Evolutionary conservation across 2,113 vertebrate genomes (phyloP).

Genomic region (Nerophis lumbriciformis): DNA sequence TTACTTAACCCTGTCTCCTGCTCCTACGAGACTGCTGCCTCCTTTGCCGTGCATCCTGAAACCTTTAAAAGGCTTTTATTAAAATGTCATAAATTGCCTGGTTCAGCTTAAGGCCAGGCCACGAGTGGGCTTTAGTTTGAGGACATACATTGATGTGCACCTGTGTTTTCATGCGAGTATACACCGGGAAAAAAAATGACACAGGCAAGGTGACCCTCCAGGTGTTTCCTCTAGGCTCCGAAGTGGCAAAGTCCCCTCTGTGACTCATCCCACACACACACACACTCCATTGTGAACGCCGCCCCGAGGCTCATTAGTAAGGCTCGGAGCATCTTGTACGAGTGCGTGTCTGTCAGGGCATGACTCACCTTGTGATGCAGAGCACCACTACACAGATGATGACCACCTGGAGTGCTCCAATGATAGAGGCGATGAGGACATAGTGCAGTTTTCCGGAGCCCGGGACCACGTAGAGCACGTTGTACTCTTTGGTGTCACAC

Average conservation of each 20-base stretch:
- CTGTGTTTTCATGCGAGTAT: neutral
- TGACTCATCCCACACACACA: slow-evolving; percentile 7
- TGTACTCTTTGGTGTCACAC: slow-evolving; percentile 99
- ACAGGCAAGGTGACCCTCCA: slow-evolving; percentile 44
- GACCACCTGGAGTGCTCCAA: slow-evolving; percentile 96
- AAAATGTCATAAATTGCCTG: slow-evolving; percentile 64
- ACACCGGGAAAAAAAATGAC: slow-evolving; percentile 10
- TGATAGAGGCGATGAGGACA: slow-evolving; percentile 97
- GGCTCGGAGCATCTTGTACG: slow-evolving; percentile 2
- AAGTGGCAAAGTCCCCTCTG: slow-evolving; percentile 2
- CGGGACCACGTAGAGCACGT: slow-evolving; percentile 95
- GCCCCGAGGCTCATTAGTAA: slow-evolving; percentile 25
- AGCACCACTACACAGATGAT: slow-evolving; percentile 99
- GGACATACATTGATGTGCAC: slow-evolving; percentile 4
- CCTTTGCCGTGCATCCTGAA: slow-evolving; percentile 40
- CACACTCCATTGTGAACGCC: slow-evolving; percentile 9
- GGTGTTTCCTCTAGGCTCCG: slow-evolving; percentile 20
- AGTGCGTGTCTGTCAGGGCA: neutral
- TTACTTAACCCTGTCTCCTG: slow-evolving; percentile 14
- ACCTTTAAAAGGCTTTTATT: slow-evolving; percentile 60
- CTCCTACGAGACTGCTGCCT: slow-evolving; percentile 13
- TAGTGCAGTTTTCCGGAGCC: slow-evolving; percentile 96
- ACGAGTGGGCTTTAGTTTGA: neutral
- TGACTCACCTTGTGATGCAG: slow-evolving; percentile 91
- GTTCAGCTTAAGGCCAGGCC: slow-evolving; percentile 41